phyloP scores from a whole-genome alignment of 64 coral and sea anemone genomes.

The Acropora yongei region DNA sequence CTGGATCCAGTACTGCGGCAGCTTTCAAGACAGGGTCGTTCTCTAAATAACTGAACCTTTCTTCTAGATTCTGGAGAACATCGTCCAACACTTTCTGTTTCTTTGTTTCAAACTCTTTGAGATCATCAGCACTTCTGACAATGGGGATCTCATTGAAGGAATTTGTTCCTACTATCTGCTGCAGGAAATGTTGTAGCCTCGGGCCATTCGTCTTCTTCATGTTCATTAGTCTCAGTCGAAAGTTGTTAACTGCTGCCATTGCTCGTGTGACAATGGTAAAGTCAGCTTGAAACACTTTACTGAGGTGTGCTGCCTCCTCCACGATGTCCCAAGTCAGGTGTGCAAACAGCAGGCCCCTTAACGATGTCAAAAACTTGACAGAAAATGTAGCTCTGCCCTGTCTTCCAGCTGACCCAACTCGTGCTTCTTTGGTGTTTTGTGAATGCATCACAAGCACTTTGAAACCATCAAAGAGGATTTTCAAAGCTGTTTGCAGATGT shows the following conservation, averaged over 20 bases:
- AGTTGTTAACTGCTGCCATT: conserved; percentile 14
- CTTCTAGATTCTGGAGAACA: conserved; percentile 6
- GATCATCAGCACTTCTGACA: neutral
- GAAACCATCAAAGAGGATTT: conserved; percentile 11
- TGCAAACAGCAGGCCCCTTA: conserved; percentile 35
- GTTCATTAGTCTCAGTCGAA: neutral
- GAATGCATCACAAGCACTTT: conserved; percentile 1
- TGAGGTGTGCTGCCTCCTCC: conserved; percentile 1
- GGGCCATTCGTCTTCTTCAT: conserved; percentile 24
- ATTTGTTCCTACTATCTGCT: neutral
- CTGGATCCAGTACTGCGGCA: conserved; percentile 17
- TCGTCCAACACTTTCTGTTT: neutral
- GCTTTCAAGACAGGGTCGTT: conserved; percentile 13
- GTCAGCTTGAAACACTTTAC: conserved; percentile 36
- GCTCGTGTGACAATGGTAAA: conserved; percentile 17
- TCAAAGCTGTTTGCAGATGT: conserved; percentile 41
- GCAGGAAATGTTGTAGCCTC: conserved; percentile 11
- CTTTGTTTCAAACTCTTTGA: neutral
- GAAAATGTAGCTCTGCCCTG: conserved; percentile 11
- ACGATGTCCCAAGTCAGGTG: too few relatives aligned
- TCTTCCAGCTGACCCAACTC: conserved; percentile 20
- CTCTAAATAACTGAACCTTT: neutral
- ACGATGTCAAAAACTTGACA: neutral
- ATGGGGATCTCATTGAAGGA: conserved; percentile 26
- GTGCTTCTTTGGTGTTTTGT: neutral